Percentiles rank a stretch among this genome's conserved stretches.
Conservation (phyloP, 2,113 vertebrate genomes). For the Nerophis ophidion region DNA sequence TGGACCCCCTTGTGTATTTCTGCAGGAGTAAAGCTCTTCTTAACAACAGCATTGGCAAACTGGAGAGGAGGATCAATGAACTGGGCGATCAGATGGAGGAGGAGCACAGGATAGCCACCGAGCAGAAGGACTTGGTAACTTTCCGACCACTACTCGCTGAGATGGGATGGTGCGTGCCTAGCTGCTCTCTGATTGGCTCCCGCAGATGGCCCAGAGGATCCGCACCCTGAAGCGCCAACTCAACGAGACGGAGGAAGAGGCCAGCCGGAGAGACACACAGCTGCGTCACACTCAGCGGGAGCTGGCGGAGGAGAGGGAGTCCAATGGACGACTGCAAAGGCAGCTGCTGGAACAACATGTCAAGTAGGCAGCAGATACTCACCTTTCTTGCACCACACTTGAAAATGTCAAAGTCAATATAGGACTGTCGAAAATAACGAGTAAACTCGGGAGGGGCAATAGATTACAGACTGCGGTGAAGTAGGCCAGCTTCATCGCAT, state of each 20-base stretch:
- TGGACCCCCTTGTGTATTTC: not conserved
- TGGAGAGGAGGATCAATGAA: conserved; percentile 72
- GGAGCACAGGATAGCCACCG: conserved; percentile 61
- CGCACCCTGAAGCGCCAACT: conserved; percentile 76
- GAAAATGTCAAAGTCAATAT: too few relatives aligned
- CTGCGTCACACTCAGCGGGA: conserved; percentile 67
- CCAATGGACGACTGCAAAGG: conserved; percentile 58
- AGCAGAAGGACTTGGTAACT: conserved; percentile 72
- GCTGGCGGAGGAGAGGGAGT: conserved; percentile 71
- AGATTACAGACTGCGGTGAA: too few relatives aligned
- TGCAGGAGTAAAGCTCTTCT: conserved; percentile 63
- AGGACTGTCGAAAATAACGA: too few relatives aligned
- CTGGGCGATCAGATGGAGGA: conserved; percentile 73
- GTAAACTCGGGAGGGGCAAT: too few relatives aligned
- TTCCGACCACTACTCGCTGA: not conserved
- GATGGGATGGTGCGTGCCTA: not conserved
- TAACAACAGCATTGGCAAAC: conserved; percentile 63
- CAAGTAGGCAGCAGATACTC: conserved; percentile 46
- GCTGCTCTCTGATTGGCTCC: not conserved
- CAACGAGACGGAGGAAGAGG: conserved; percentile 71
- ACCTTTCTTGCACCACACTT: too few relatives aligned
- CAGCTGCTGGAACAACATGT: conserved; percentile 67
- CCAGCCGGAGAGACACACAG: conserved; percentile 67
- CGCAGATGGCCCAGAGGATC: conserved; percentile 72
- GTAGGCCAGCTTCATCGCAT: too few relatives aligned